A percentile compares a stretch with the other conserved stretches of the same genome.
phyloP scores from a whole-genome alignment of 2,113 vertebrate genomes.

The Xyliphius kryptos region DNA sequence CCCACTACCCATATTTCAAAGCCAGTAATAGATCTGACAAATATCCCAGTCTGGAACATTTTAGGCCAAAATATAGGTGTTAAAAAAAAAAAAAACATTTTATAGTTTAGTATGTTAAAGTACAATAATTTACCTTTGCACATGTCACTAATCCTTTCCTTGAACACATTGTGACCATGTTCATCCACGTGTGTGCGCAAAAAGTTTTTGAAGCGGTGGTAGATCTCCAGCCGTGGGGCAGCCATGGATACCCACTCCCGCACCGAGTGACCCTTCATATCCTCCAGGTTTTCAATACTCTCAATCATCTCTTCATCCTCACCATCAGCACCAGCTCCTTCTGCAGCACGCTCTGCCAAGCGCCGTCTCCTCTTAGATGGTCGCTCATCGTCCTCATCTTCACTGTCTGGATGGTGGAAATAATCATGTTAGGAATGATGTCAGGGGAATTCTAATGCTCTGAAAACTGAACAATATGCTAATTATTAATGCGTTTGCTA shows the following conservation, averaged over 20 bases:
- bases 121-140: conserved; percentile 89
- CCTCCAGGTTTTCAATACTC: conserved; percentile 97
- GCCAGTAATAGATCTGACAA: too few species aligned
- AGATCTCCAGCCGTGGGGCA: conserved; percentile 89
- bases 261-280: conserved; percentile 94
- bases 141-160: conserved; percentile 97
- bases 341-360: conserved; percentile 79
- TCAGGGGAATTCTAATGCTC: too few species aligned
- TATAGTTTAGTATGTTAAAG: too few species aligned
- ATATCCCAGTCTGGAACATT: too few species aligned
- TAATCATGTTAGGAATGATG: too few species aligned
- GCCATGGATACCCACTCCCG: conserved; percentile 97
- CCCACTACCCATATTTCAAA: too few species aligned
- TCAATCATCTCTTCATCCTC: conserved; percentile 95
- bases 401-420: conserved; percentile 83
- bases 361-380: conserved; percentile 76
- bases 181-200: conserved; percentile 91
- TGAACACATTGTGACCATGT: conserved; percentile 93
- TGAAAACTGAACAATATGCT: too few species aligned
- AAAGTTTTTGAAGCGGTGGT: conserved; percentile 97
- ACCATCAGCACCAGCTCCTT: conserved; percentile 71
- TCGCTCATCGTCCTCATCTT: conserved; percentile 88
- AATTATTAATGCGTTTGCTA: too few species aligned
- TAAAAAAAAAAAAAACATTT: too few species aligned
- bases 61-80: too few species aligned